Evolutionary conservation across 2,888 invertebrate genomes (phyloP).

Genomic region (Dryobotodes eremita): DNA sequence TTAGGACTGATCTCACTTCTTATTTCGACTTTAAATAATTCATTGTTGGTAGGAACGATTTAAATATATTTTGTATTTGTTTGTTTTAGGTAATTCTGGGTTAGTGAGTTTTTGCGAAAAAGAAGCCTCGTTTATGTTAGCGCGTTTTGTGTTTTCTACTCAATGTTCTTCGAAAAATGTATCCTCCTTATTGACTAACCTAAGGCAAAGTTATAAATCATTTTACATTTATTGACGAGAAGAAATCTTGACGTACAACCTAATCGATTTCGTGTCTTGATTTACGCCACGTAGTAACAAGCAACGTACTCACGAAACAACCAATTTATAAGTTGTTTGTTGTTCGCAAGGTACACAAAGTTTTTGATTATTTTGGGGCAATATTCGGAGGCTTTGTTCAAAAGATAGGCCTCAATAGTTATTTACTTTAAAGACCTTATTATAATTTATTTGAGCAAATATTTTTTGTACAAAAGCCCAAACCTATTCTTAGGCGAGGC

Average conservation of each 20-base stretch:
- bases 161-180: slow-evolving; percentile 1
- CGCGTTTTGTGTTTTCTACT: not conserved
- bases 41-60: slow-evolving; percentile 16
- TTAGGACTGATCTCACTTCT: slow-evolving; percentile 14
- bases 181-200: not conserved
- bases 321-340: slow-evolving; percentile 51
- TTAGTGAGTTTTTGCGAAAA: not conserved
- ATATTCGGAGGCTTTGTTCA: slow-evolving; percentile 21
- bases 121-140: not conserved
- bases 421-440: slow-evolving; percentile 1
- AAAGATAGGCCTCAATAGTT: not conserved
- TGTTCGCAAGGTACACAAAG: slow-evolving; percentile 36
- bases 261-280: slow-evolving; percentile 42
- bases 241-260: slow-evolving; percentile 14
- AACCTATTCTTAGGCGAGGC: not conserved
- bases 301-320: slow-evolving; percentile 28
- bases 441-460: not conserved
- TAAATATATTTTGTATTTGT: slow-evolving; percentile 28
- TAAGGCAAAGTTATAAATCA: slow-evolving; percentile 29
- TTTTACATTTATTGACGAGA: slow-evolving; percentile 22
- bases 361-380: slow-evolving; percentile 36
- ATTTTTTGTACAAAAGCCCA: not conserved
- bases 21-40: slow-evolving; percentile 29
- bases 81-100: slow-evolving; percentile 8
- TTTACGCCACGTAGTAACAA: slow-evolving; percentile 34